phyloP scores from a whole-genome alignment of 2,888 invertebrate species.

The Drosophila gaucha region DNA sequence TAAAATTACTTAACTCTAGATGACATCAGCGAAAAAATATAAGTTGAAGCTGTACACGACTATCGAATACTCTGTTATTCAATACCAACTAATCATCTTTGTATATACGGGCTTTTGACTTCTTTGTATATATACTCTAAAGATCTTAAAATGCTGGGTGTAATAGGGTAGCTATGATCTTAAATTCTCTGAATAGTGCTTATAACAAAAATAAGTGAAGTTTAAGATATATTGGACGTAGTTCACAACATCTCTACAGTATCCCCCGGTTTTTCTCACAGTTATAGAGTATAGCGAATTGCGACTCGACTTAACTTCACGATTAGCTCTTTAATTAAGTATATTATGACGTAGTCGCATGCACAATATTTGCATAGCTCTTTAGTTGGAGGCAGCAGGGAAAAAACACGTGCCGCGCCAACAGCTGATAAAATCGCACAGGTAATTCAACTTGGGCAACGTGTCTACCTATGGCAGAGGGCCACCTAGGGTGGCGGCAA shows the following conservation, averaged over 20 bases:
- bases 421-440: constrained; percentile 21
- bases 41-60: not conserved
- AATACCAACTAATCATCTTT: not conserved
- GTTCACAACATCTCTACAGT: not conserved
- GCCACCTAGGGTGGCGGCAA: not conserved
- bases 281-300: not conserved
- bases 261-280: not conserved
- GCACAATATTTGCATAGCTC: constrained; percentile 39
- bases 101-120: no score
- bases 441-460: constrained; percentile 8
- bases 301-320: constrained; percentile 1
- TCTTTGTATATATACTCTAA: not conserved
- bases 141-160: not conserved
- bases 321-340: constrained; percentile 32
- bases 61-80: not conserved
- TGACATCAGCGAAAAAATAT: constrained; percentile 54
- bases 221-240: no score
- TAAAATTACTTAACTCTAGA: constrained; percentile 47
- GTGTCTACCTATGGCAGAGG: constrained; percentile 2
- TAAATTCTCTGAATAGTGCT: no score
- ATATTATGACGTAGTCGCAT: constrained; percentile 22
- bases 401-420: constrained; percentile 17
- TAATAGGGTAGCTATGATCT: no score
- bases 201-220: no score
- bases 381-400: not conserved